A percentile compares a stretch with the other conserved stretches of the same genome.
These are phyloP conservation scores for Ennomos quercinarius DNA, from an alignment of 2,888 invertebrate species.

Conservation along the genomic window DNA sequence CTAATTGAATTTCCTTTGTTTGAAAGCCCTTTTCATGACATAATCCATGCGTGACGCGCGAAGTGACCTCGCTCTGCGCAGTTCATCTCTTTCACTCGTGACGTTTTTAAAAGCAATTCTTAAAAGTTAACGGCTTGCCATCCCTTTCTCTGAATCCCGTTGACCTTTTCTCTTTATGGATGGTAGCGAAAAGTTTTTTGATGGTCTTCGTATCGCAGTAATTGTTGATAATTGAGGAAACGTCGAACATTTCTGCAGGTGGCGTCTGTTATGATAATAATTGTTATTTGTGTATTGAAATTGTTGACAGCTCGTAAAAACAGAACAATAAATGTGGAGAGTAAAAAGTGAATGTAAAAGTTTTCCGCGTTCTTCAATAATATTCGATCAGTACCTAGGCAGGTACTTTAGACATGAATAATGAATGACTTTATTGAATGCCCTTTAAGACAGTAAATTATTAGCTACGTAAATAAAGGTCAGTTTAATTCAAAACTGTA, in stretches of 20 bases:
- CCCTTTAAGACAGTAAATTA: no score
- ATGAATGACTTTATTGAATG: no score
- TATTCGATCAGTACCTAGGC: no score
- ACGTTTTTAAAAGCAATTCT: conserved; percentile 16
- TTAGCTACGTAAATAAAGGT: no score
- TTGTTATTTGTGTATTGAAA: conserved; percentile 20
- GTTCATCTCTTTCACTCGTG: conserved; percentile 45
- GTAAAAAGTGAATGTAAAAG: not conserved
- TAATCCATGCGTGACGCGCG: conserved; percentile 56
- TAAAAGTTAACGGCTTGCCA: conserved; percentile 31
- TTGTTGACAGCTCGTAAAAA: conserved; percentile 25
- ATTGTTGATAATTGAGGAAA: conserved; percentile 35
- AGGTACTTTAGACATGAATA: no score
- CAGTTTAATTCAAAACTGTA: no score
- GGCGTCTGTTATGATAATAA: conserved; percentile 16
- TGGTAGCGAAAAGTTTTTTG: conserved; percentile 23
- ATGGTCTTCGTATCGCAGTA: conserved; percentile 20
- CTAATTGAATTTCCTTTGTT: conserved; percentile 52
- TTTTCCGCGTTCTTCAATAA: conserved; percentile 2
- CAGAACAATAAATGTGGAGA: conserved; percentile 3
- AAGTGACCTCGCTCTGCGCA: conserved; percentile 55
- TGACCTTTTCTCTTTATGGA: conserved; percentile 34
- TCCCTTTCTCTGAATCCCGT: conserved; percentile 43
- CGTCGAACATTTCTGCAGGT: conserved; percentile 17
- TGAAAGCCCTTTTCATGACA: conserved; percentile 57